Percentiles rank a stretch among this genome's conserved stretches.
These are phyloP conservation scores for Myotis lucifugus DNA, from an alignment of 2,113 vertebrate species.

Conservation along the genomic window DNA sequence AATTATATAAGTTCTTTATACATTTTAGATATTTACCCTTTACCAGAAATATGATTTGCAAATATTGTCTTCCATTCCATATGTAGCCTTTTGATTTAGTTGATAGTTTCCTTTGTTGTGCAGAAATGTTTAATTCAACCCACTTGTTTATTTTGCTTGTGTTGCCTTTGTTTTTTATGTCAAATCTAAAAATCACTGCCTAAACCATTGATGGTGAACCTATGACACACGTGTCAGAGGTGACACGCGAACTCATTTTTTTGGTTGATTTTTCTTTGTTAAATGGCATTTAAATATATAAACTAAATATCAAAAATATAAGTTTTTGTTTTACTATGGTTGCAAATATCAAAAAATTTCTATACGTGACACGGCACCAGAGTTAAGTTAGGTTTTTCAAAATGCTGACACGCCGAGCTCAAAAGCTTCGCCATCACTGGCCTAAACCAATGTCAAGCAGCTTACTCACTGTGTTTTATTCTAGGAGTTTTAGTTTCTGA, in stretches of 20 bases:
- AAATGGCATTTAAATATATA: no score
- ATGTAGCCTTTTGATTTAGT: not conserved
- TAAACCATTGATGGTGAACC: not conserved
- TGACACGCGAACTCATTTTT: no score
- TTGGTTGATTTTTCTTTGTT: no score
- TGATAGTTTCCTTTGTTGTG: not conserved
- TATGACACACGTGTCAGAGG: no score
- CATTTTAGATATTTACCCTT: not conserved
- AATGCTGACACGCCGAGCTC: no score
- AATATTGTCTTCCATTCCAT: not conserved
- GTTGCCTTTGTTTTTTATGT: not conserved
- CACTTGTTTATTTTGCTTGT: not conserved
- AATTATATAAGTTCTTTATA: not conserved
- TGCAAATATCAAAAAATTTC: no score
- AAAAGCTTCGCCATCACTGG: no score
- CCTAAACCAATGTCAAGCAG: not conserved
- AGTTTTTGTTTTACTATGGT: no score
- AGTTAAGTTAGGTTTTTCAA: no score
- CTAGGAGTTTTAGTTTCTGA: not conserved
- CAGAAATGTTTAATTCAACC: not conserved
- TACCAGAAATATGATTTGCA: not conserved
- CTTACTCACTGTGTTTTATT: not conserved
- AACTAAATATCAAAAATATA: no score
- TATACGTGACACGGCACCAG: no score
- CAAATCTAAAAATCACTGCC: not conserved